Percentiles rank a stretch among this genome's conserved stretches.
phyloP scores from a whole-genome alignment of 2,888 invertebrate species.

The Plagodis dolabraria region DNA sequence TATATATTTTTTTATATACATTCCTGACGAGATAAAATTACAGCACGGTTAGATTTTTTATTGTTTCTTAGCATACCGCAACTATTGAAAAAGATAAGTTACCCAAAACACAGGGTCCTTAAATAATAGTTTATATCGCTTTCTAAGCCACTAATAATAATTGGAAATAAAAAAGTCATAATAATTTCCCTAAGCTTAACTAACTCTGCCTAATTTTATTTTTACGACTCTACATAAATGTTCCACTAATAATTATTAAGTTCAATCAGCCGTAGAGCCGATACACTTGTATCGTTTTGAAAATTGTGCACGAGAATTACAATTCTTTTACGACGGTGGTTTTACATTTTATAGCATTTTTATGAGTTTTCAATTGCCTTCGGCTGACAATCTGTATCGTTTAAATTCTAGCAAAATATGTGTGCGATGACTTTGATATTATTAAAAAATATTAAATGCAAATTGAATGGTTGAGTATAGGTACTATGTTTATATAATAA shows the following conservation, averaged over 20 bases:
- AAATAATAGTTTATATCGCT: conserved; percentile 27
- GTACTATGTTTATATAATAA: conserved; percentile 31
- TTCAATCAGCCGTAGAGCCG: conserved; percentile 30
- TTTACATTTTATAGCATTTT: conserved; percentile 68
- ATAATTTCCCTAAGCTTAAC: conserved; percentile 20
- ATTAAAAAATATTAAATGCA: conserved; percentile 70
- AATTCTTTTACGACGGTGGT: conserved; percentile 77
- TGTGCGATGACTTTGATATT: conserved; percentile 53
- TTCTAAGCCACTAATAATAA: conserved; percentile 23
- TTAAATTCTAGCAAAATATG: conserved; percentile 80
- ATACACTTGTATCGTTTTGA: conserved; percentile 50
- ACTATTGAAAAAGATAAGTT: background rate
- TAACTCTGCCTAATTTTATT: conserved; percentile 35
- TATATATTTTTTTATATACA: too few species aligned
- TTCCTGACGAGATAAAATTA: too few species aligned
- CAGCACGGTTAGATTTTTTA: too few species aligned
- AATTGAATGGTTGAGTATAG: conserved; percentile 53
- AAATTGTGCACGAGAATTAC: conserved; percentile 65
- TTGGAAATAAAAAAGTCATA: conserved; percentile 25
- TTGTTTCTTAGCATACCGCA: too few species aligned
- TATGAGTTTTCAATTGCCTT: conserved; percentile 77
- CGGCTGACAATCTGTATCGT: conserved; percentile 72
- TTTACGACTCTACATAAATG: conserved; percentile 43
- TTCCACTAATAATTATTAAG: conserved; percentile 51
- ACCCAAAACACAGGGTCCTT: conserved; percentile 17